Conservation (phyloP, 2,113 vertebrate species). For the Raja brachyura region DNA sequence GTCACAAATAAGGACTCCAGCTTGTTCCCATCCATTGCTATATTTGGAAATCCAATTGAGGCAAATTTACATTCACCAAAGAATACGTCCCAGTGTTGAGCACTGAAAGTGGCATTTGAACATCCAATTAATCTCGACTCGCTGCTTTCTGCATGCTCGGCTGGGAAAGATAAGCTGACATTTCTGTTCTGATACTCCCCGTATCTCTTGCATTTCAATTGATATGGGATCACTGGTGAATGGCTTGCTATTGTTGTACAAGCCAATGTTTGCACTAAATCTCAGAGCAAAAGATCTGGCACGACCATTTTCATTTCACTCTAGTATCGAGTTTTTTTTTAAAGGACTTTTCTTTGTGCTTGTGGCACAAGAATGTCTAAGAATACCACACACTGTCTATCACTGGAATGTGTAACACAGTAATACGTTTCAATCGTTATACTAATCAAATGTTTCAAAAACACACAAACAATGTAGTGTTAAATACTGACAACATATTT, state of each 20-base stretch:
- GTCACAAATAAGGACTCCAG: background rate
- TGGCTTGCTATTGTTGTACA: background rate
- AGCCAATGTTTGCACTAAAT: slow-evolving; percentile 9
- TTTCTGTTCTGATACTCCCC: background rate
- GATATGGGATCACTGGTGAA: background rate
- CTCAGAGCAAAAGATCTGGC: background rate
- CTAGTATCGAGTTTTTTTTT: background rate
- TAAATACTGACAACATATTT: background rate
- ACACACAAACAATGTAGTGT: background rate
- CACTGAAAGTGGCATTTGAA: background rate
- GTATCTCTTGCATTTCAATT: slow-evolving; percentile 2
- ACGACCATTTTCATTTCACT: background rate
- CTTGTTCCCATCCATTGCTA: background rate
- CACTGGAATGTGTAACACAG: background rate
- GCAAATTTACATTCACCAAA: background rate
- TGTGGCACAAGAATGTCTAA: background rate
- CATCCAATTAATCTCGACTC: background rate
- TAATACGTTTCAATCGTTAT: background rate
- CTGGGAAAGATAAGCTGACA: background rate
- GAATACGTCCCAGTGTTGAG: background rate
- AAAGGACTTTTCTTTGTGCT: background rate
- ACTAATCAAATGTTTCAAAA: background rate
- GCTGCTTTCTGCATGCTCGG: background rate
- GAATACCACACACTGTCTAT: background rate
- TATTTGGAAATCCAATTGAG: background rate